A percentile compares a stretch with the other conserved stretches of the same genome.
These are phyloP conservation scores for Drosophila ambigua DNA, from an alignment of 1,140 invertebrate genomes.

Conservation along the genomic window DNA sequence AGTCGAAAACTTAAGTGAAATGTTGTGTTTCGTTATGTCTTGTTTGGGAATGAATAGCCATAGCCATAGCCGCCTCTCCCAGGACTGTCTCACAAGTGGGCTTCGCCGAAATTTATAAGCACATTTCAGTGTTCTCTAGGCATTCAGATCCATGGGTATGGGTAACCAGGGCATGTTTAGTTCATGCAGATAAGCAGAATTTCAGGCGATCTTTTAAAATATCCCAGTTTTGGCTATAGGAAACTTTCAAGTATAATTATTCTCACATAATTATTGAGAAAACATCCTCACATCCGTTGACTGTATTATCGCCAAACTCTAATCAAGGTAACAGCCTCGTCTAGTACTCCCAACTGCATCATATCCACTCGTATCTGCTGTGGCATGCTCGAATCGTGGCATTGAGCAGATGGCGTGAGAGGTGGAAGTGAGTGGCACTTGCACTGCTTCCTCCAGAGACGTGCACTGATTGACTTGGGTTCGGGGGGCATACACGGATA, in stretches of 20 bases:
- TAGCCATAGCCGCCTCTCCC: no score
- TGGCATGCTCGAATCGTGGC: not conserved
- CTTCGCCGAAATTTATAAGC: constrained; percentile 4
- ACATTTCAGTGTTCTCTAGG: not conserved
- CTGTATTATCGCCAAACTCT: not conserved
- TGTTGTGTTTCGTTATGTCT: constrained; percentile 15
- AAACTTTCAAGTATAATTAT: no score
- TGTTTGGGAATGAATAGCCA: constrained; percentile 22
- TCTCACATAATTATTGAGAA: no score
- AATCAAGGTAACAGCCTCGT: not conserved
- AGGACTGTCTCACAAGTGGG: constrained; percentile 10
- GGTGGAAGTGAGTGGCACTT: constrained; percentile 4
- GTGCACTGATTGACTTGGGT: constrained; percentile 49
- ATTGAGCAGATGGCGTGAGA: not conserved
- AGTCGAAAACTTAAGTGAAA: constrained; percentile 35
- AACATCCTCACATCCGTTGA: no score
- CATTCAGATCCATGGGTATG: not conserved
- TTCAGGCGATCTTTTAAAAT: no score
- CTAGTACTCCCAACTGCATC: constrained; percentile 4
- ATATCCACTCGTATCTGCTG: not conserved
- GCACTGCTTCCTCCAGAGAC: constrained; percentile 27
- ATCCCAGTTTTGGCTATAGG: no score
- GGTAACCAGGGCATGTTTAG: constrained; percentile 16
- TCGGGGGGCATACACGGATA: not conserved
- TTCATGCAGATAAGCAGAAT: no score